Evolutionary conservation across 2,888 invertebrate species (phyloP), one percentile per base, ranked within the genome.

Genomic region (Agrochola litura): DNA sequence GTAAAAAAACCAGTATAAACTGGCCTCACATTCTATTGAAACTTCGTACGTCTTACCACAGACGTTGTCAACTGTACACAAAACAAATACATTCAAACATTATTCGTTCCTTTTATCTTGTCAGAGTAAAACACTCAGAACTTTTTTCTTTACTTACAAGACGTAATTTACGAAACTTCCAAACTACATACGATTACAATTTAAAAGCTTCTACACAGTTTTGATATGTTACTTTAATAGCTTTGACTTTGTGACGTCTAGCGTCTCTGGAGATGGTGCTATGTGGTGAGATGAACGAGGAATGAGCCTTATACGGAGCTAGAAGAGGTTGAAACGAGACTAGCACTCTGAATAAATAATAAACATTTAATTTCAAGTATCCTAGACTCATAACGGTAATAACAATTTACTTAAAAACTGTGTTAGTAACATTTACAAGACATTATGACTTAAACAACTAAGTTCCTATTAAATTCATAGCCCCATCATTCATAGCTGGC

Each of bases 151-250:
- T 78, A 82, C 81, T 81, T 86, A 46, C 10, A 22, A 63, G 16
- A 16, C 49, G n/a, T 79, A 87, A 86, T 88, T 72, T 80, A 82
- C 61, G 64, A 65, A 80, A 85, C 83, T 88, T 86, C 61, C 58
- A 82, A 86, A 87, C 83, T 87, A 87, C 77, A 86, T 75, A 86
- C 87, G 82, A 86, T 89, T 86, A 88, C 84, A 90, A 85, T 89
- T 88, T 88, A 87, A 89, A 89, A 90, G 88, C 88, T 84, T 88
- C 87, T 84, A 56, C 72, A 76, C 83, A 88, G 81, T 89, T 89
- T 85, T 83, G 82, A 84, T 86, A 82, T 86, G 81, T 90, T 89
- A 58, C 78, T 85, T 86, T 90, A 89, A 92, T 88, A 86, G 85
- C 85, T 90, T 91, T 81, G 86, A 90, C 92, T 90, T 90, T 87